Evolutionary conservation across 2,888 invertebrate genomes (phyloP).

Genomic region (Cheilosia vulpina): DNA sequence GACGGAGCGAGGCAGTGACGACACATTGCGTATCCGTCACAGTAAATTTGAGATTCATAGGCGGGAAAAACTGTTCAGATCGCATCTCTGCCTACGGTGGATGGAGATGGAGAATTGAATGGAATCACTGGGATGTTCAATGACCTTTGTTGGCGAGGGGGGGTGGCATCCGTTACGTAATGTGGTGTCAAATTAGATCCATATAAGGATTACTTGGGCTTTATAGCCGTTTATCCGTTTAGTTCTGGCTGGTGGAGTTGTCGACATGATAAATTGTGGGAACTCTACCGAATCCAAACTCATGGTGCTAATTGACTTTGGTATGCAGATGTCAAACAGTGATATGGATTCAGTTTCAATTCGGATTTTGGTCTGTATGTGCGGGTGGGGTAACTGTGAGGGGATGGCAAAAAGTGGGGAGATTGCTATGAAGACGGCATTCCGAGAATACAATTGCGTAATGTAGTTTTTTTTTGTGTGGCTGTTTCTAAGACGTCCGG

Average conservation of each 20-base stretch:
- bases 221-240: constrained; percentile 41
- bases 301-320: constrained; percentile 68
- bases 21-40: constrained; percentile 64
- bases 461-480: too few species aligned
- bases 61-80: constrained; percentile 58
- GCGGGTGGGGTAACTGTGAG: too few species aligned
- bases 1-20: background rate
- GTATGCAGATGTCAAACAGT: constrained; percentile 56
- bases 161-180: constrained; percentile 49
- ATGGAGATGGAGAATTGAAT: constrained; percentile 55
- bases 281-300: constrained; percentile 45
- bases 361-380: background rate
- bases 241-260: constrained; percentile 37
- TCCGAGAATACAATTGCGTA: too few species aligned
- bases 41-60: constrained; percentile 68
- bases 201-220: constrained; percentile 57
- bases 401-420: too few species aligned
- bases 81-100: constrained; percentile 43
- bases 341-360: constrained; percentile 50
- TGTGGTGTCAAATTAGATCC: constrained; percentile 71
- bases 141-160: constrained; percentile 25
- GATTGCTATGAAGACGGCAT: too few species aligned
- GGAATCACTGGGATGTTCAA: constrained; percentile 60
- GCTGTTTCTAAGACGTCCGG: too few species aligned
- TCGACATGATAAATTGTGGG: constrained; percentile 45